Conservation (phyloP, 2,113 vertebrate genomes). For the Bucco capensis region DNA sequence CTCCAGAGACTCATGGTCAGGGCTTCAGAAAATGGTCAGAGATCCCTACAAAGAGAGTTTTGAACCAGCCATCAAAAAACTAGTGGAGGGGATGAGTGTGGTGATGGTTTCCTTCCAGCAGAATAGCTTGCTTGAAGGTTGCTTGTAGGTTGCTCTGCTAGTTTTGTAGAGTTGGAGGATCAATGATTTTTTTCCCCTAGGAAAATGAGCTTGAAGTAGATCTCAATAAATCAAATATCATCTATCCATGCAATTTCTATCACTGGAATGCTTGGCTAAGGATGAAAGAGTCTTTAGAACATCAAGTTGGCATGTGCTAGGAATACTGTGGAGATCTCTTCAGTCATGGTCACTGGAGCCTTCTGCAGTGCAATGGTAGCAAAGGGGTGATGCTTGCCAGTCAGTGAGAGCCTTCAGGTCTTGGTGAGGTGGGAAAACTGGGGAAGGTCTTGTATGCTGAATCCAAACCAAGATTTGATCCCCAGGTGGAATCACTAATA, state of each 20-base stretch:
- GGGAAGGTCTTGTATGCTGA: too few relatives aligned
- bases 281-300: neutral
- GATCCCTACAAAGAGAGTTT: neutral
- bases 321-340: too few relatives aligned
- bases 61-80: neutral
- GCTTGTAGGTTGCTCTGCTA: too few relatives aligned
- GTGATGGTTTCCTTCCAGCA: neutral
- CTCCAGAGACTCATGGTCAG: neutral
- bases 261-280: neutral
- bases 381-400: too few relatives aligned
- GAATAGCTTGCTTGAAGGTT: neutral
- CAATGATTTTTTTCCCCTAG: neutral
- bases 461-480: too few relatives aligned
- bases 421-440: too few relatives aligned
- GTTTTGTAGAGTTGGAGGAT: neutral
- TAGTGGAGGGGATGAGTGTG: neutral
- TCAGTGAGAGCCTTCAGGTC: too few relatives aligned
- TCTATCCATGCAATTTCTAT: neutral
- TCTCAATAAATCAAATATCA: neutral
- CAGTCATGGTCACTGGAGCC: too few relatives aligned
- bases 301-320: neutral
- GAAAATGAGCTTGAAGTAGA: neutral
- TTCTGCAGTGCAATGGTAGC: too few relatives aligned
- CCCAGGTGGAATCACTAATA: too few relatives aligned
- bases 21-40: neutral